Conservation (phyloP, 2,888 invertebrate genomes). For the Drosophila peninsularis region DNA sequence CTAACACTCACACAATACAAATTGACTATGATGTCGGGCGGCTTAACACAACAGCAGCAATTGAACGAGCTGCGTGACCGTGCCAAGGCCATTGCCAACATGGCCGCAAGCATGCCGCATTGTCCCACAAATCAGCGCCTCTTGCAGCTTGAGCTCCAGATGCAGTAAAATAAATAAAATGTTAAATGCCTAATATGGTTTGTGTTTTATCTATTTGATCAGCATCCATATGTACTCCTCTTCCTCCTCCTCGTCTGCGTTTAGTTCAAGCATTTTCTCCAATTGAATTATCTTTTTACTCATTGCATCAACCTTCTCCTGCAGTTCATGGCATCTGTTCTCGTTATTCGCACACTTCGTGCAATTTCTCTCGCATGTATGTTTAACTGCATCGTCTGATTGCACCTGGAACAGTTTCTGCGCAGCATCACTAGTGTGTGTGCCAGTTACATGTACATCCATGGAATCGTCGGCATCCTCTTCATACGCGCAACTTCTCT, state of each 20-base stretch:
- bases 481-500: no score
- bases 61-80: slow-evolving; percentile 91
- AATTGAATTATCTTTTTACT: slow-evolving; percentile 29
- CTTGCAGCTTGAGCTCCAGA: slow-evolving; percentile 96
- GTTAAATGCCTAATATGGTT: background rate
- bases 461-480: no score
- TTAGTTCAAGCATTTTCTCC: slow-evolving; percentile 5
- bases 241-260: background rate
- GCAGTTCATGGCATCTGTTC: slow-evolving; percentile 18
- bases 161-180: slow-evolving; percentile 88
- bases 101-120: slow-evolving; percentile 97
- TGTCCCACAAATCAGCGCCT: slow-evolving; percentile 96
- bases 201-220: slow-evolving; percentile 36
- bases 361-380: background rate
- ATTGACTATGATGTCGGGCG: slow-evolving; percentile 66
- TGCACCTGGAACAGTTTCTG: background rate
- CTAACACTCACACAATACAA: slow-evolving; percentile 86
- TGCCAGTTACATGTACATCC: no score
- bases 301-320: slow-evolving; percentile 18
- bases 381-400: background rate
- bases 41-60: slow-evolving; percentile 79
- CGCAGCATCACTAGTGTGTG: no score
- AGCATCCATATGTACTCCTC: slow-evolving; percentile 45
- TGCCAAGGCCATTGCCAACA: slow-evolving; percentile 95
- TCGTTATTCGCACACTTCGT: background rate